These are phyloP conservation scores for Pipistrellus kuhlii DNA, from an alignment of 2,797 vertebrate genomes.

Conservation along the genomic window DNA sequence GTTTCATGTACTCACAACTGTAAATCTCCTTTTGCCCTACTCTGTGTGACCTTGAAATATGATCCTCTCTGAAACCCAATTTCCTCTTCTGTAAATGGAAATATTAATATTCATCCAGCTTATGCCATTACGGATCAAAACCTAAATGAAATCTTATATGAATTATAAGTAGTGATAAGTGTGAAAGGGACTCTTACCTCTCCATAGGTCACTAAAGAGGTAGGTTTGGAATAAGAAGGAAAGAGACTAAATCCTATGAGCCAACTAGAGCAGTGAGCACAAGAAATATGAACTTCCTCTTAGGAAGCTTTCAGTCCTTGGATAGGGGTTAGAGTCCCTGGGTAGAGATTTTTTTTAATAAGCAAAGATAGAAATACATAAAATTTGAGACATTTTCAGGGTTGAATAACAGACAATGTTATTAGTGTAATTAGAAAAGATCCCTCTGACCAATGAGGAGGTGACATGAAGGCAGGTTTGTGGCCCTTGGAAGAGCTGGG, in stretches of 20 bases:
- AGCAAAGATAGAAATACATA: not conserved
- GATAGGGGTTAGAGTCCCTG: not conserved
- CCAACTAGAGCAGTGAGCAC: not conserved
- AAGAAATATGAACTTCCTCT: not conserved
- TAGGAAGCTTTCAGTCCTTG: not conserved
- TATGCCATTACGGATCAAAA: not conserved
- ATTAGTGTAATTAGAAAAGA: not conserved
- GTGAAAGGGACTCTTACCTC: not conserved
- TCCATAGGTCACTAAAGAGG: not conserved
- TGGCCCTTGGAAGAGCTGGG: not conserved
- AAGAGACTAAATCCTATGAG: not conserved
- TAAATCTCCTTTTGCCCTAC: not conserved
- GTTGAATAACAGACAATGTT: not conserved
- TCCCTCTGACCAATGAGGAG: not conserved
- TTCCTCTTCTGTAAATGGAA: not conserved
- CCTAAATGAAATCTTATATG: not conserved
- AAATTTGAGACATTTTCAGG: not conserved
- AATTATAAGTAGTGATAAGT: not conserved
- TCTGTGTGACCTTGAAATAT: not conserved
- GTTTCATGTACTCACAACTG: not conserved
- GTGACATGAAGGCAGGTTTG: not conserved
- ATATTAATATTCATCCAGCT: not conserved
- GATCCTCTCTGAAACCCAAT: not conserved
- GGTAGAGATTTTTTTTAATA: not conserved
- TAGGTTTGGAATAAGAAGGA: fast-evolving